These are phyloP conservation scores for Leistus spinibarbis DNA, from an alignment of 2,888 invertebrate genomes.

Conservation along the genomic window DNA sequence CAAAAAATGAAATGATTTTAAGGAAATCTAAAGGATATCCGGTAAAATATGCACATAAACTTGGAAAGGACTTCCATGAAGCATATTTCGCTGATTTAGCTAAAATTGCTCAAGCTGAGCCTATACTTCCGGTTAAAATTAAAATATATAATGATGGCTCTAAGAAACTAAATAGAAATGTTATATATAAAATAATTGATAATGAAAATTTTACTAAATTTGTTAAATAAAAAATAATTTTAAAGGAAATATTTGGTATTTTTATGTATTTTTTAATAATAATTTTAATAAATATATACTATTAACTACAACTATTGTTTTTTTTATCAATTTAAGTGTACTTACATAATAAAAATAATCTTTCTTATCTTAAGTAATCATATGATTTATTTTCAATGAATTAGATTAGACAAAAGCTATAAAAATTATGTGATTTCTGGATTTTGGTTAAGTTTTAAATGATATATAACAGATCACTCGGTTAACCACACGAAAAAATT, in stretches of 20 bases:
- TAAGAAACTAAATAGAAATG: constrained; percentile 67
- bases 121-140: constrained; percentile 71
- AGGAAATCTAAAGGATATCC: constrained; percentile 66
- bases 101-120: constrained; percentile 64
- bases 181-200: constrained; percentile 69
- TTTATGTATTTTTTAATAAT: too few species aligned
- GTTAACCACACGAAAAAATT: background rate
- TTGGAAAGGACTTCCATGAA: constrained; percentile 67
- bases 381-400: background rate
- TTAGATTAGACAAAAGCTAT: too few species aligned
- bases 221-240: background rate
- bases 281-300: too few species aligned
- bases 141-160: constrained; percentile 74
- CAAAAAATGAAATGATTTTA: constrained; percentile 63
- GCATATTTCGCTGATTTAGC: constrained; percentile 74
- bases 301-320: background rate
- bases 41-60: constrained; percentile 76
- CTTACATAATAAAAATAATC: background rate
- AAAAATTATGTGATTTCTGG: too few species aligned
- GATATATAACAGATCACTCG: too few species aligned
- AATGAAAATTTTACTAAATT: constrained; percentile 59
- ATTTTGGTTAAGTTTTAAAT: too few species aligned
- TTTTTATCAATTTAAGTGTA: background rate
- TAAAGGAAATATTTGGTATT: background rate
- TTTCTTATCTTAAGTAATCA: background rate